Evolutionary conservation across 2,113 vertebrate species (phyloP).

Genomic region (Bufo gargarizans): DNA sequence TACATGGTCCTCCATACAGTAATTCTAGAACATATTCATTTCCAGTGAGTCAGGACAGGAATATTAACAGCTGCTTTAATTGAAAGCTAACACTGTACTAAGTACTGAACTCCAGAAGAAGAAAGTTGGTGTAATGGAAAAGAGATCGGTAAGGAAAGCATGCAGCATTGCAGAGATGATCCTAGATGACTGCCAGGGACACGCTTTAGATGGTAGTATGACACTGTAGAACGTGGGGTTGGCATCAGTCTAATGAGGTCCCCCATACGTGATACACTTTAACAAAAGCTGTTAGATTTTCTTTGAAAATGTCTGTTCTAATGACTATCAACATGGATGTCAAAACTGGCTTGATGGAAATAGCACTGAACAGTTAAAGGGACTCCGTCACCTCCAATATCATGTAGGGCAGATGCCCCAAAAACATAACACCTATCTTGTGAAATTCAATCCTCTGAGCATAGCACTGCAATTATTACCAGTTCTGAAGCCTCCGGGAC

Average conservation of each 20-base stretch:
- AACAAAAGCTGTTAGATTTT: not conserved
- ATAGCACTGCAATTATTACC: no score
- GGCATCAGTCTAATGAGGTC: not conserved
- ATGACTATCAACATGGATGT: not conserved
- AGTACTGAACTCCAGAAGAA: constrained; percentile 2
- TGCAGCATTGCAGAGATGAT: constrained; percentile 11
- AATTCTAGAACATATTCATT: constrained; percentile 25
- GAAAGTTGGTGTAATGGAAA: constrained; percentile 30
- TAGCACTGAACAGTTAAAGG: not conserved
- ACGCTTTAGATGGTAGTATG: not conserved
- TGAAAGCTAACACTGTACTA: constrained; percentile 17
- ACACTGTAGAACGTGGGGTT: not conserved
- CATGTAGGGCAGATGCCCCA: no score
- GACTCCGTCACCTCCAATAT: no score
- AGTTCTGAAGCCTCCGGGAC: no score
- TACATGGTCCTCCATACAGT: not conserved
- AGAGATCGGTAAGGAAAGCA: constrained; percentile 10
- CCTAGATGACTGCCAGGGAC: constrained; percentile 9
- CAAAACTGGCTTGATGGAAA: not conserved
- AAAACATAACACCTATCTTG: no score
- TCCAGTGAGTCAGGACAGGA: constrained; percentile 15
- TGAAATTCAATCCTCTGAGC: no score
- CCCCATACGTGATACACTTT: not conserved
- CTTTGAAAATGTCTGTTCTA: not conserved
- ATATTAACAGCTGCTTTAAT: constrained; percentile 46